Evolutionary conservation across 1,140 invertebrate genomes (phyloP).

Genomic region (Drosophila kanapiae): DNA sequence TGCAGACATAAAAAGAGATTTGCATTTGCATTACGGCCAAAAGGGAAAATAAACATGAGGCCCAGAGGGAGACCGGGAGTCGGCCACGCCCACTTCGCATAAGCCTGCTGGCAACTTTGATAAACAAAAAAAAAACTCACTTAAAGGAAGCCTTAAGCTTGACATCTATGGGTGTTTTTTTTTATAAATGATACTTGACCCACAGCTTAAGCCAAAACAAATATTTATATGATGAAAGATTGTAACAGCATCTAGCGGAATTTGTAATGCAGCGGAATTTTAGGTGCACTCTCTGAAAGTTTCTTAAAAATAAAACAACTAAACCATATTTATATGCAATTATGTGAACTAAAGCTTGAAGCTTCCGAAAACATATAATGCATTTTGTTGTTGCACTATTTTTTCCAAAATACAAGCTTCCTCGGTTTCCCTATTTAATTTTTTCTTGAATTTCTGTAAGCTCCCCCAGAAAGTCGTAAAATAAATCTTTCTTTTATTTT

Average conservation of each 20-base stretch:
- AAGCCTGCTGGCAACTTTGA: neutral
- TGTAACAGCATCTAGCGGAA: neutral
- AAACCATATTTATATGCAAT: too few relatives aligned
- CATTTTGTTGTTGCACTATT: too few relatives aligned
- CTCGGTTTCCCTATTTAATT: neutral
- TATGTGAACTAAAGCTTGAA: neutral
- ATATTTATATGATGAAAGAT: neutral
- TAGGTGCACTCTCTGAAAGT: too few relatives aligned
- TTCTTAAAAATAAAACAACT: too few relatives aligned
- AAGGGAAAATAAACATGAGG: slow-evolving; percentile 13
- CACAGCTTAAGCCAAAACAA: neutral
- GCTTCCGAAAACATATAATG: neutral
- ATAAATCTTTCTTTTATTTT: neutral
- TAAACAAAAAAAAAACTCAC: slow-evolving; percentile 2
- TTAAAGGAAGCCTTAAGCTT: neutral
- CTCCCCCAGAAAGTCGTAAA: neutral
- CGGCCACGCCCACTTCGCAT: slow-evolving; percentile 33
- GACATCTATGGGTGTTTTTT: neutral
- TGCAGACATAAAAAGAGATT: slow-evolving; percentile 27
- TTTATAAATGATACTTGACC: neutral
- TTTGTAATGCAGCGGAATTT: neutral
- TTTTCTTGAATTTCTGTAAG: neutral
- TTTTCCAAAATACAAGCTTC: neutral
- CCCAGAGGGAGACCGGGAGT: neutral
- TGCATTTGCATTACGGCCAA: slow-evolving; percentile 29